Conservation (phyloP, 2,888 invertebrate genomes). For the Leptopilina syphax region DNA sequence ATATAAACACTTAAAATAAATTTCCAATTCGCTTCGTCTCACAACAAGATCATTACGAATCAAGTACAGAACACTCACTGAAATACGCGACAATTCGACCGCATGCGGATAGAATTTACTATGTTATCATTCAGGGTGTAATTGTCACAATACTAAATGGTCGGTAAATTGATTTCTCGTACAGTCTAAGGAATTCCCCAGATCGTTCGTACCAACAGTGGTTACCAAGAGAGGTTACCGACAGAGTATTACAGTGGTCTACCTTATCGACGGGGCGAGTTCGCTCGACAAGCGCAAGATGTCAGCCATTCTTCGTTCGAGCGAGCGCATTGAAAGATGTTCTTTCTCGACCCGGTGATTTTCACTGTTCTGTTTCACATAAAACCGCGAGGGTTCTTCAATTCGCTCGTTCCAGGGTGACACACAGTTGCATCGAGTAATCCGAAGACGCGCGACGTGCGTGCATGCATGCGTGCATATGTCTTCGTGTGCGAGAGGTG, state of each 20-base stretch:
- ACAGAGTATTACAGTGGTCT: no score
- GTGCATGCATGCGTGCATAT: constrained; percentile 58
- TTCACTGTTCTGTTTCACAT: no score
- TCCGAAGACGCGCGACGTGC: constrained; percentile 54
- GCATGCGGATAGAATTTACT: background rate
- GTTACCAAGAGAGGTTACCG: no score
- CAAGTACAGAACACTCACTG: background rate
- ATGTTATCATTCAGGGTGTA: background rate
- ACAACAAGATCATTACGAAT: constrained; percentile 13
- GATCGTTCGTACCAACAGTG: no score
- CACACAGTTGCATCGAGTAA: constrained; percentile 63
- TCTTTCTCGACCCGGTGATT: no score
- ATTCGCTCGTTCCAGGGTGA: constrained; percentile 1
- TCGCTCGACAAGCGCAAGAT: no score
- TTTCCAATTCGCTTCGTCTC: constrained; percentile 41
- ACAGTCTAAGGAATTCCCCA: no score
- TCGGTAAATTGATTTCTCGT: no score
- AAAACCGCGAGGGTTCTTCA: no score
- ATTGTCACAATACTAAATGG: background rate
- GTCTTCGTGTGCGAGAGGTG: constrained; percentile 43
- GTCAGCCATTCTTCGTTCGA: no score
- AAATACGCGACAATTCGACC: background rate
- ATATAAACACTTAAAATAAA: constrained; percentile 55
- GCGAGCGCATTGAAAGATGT: no score
- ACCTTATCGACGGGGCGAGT: no score